Evolutionary conservation across 2,797 vertebrate species (phyloP).

Genomic region (Coregonus suidteri): DNA sequence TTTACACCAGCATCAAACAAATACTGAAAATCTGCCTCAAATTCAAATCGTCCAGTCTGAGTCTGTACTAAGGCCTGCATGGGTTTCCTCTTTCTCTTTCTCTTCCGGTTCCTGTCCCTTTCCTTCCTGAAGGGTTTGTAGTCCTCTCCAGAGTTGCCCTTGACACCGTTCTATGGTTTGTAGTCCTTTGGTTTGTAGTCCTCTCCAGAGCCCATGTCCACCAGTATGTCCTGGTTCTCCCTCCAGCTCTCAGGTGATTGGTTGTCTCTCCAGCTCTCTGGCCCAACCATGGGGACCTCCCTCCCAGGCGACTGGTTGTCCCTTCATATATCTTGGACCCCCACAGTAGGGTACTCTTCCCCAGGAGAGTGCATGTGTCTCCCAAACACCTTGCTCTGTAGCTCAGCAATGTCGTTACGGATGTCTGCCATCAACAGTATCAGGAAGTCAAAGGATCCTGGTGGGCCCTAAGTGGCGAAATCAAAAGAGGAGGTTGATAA

Average conservation of each 20-base stretch:
- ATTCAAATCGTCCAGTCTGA: too few species aligned
- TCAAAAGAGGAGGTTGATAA: too few species aligned
- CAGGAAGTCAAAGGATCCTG: too few species aligned
- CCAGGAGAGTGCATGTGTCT: conserved; percentile 69
- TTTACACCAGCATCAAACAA: too few species aligned
- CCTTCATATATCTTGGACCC: conserved; percentile 81
- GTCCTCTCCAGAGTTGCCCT: conserved; percentile 83
- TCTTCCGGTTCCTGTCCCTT: conserved; percentile 69
- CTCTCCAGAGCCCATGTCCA: conserved; percentile 90
- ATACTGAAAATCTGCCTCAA: too few species aligned
- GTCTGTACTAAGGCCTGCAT: too few species aligned
- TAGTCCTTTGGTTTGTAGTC: conserved; percentile 81
- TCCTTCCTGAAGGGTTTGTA: conserved; percentile 43
- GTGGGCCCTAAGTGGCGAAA: too few species aligned
- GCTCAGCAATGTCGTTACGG: conserved; percentile 90
- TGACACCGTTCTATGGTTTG: conserved; percentile 16
- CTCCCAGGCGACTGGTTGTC: conserved; percentile 81
- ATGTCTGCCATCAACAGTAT: too few species aligned
- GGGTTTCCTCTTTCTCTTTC: conserved; percentile 42
- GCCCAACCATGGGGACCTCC: conserved; percentile 77
- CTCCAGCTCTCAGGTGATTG: conserved; percentile 44
- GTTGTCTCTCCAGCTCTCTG: conserved; percentile 82
- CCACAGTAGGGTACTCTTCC: conserved; percentile 79
- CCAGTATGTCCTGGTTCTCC: conserved; percentile 71
- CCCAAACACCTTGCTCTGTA: conserved; percentile 88